A percentile compares a stretch with the other conserved stretches of the same genome.
These are phyloP conservation scores for Charadrius vociferus DNA, from an alignment of 2,113 vertebrate species.

Conservation along the genomic window DNA sequence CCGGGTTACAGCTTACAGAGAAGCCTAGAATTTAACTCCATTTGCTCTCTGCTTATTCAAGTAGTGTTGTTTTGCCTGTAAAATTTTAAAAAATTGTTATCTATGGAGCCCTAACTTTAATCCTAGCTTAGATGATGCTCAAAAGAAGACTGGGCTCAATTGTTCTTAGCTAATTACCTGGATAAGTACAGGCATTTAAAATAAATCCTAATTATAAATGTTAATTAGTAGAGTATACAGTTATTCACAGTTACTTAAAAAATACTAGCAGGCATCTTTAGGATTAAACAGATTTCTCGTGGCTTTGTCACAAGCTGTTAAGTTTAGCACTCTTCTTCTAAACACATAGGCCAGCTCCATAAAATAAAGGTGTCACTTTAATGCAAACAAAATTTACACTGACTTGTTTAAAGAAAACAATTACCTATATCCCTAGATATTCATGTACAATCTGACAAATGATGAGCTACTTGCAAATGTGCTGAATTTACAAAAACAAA, in stretches of 20 bases:
- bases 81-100: neutral
- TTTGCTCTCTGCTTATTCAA: neutral
- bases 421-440: neutral
- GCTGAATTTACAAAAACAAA: neutral
- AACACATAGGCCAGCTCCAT: neutral
- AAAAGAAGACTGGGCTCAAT: neutral
- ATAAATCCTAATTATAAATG: neutral
- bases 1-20: neutral
- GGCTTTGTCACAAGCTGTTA: neutral
- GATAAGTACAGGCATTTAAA: neutral
- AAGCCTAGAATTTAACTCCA: neutral
- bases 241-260: neutral
- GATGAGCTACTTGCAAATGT: neutral
- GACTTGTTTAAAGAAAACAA: neutral
- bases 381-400: neutral
- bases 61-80: neutral
- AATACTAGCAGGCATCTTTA: neutral
- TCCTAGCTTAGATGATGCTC: neutral
- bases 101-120: neutral
- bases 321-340: neutral
- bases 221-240: neutral
- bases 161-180: neutral
- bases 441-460: neutral
- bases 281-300: neutral
- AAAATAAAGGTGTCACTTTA: neutral